Base-by-base conservation (phyloP, 2,113 vertebrate genomes). In the Xenotilapia leptura region DNA sequence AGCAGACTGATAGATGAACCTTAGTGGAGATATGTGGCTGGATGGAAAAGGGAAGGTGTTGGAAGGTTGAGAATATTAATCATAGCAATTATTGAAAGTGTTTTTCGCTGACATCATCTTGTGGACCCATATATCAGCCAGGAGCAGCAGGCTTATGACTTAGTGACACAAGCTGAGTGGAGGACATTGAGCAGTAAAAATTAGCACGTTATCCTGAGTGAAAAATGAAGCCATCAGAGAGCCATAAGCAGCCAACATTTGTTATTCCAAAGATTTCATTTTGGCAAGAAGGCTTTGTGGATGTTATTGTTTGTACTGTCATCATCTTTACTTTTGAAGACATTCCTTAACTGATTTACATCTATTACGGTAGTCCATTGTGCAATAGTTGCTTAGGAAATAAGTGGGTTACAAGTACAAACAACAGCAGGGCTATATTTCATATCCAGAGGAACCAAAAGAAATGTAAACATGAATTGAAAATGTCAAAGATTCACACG, bases 41-140 rank as follows among this genome's bases (percentile, higher is more conserved):
- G 83, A 86, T 91, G 83, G 93, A 97, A 94, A 97, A 96, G 95
- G 96, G 97, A 97, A 97, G 96, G 97, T 97, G 97, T 97, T 96
- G 94, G 97, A 96, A 97, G 97, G 97, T 96, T 97, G 96, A 96
- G 95, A 97, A 96, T 97, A 98, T 98, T 97, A 97, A 98, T 99
- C 98, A 98, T 97, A 97, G 97, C 97, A 98, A 98, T 99, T 98
- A 98, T 97, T 97, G 97, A 97, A 97, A 98, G 97, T 97, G 96
- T 97, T 97, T 97, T 96, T 84, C 96, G 92, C 96, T 98, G 98
- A 98, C 97, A 98, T 97, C 97, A 97, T 95, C 96, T 92, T 97
- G 95, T 96, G 92, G 94, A 95, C 93, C 96, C 96, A 97, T 98
- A 97, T 97, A 97, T 99, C 98, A 98, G 92, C 93, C 90, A 68